These are phyloP conservation scores for Caenorhabditis briggsae DNA, from an alignment of 1,140 invertebrate genomes.

Conservation along the genomic window DNA sequence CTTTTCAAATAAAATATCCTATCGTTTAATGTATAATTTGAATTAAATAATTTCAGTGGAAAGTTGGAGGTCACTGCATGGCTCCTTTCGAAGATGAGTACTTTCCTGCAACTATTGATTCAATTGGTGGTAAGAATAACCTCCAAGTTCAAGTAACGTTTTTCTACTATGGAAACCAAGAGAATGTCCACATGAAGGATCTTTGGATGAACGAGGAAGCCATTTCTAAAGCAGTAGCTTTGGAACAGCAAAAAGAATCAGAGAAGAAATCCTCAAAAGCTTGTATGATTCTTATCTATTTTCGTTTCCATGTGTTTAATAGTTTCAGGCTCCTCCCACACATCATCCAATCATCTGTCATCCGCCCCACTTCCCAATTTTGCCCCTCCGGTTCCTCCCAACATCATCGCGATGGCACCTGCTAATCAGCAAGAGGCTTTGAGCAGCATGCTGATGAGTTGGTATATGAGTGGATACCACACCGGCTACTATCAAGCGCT, in stretches of 20 bases:
- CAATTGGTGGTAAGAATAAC: background rate
- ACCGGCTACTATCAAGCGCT: constrained; percentile 59
- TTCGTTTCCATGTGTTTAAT: background rate
- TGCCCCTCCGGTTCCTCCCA: constrained; percentile 55
- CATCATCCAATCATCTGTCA: background rate
- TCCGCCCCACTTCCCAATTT: constrained; percentile 29
- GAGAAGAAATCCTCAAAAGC: background rate
- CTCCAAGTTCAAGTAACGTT: constrained; percentile 20
- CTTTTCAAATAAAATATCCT: too few relatives aligned
- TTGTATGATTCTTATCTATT: background rate
- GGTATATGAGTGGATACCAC: constrained; percentile 65
- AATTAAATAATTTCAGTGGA: constrained; percentile 50
- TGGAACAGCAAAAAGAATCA: background rate
- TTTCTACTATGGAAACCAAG: background rate
- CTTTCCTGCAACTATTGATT: constrained; percentile 48
- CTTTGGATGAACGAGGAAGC: constrained; percentile 29
- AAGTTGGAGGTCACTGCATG: constrained; percentile 54
- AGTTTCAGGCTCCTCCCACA: background rate
- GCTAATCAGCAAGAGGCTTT: constrained; percentile 43
- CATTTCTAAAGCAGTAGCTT: background rate
- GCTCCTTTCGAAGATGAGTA: constrained; percentile 51
- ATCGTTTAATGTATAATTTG: too few relatives aligned
- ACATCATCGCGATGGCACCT: background rate
- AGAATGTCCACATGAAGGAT: background rate
- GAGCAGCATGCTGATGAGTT: constrained; percentile 62